Base-by-base conservation (phyloP, 2,797 vertebrate species). In the Enteromius radiatus region DNA sequence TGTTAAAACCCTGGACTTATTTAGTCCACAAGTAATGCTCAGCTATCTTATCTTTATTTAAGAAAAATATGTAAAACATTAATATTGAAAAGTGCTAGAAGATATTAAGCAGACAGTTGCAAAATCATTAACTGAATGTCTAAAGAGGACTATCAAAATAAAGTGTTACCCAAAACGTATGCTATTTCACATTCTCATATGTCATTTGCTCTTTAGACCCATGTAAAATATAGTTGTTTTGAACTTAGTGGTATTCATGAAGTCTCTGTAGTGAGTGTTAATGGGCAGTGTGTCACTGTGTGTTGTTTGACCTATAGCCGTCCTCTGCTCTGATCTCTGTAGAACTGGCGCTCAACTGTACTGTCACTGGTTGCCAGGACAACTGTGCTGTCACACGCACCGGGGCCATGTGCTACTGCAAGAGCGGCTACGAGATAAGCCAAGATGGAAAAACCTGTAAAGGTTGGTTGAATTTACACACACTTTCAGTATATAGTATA, bases 331-430 rank as follows among this genome's bases (percentile, higher is more conserved):
- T 49, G 43, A 31, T 88, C 11, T 76, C 67, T 74, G 23, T 91
- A 98, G 97, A 96, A 80, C 93, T 95, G 76, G 82, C 90, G 1
- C 86, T 91, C 54, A 98, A 97, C 93, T 99, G 98, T 90, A 93
- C 96, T 0, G 89, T 90, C 0, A 84, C 89, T 79, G 90, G 85
- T 26, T 99, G 98, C 92, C 95, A 97, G 91, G 96, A 97, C 90
- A 93, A 91, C 90, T 99, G 98, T 33, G 95, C 95, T 0, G 93
- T 96, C 0, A 98, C 96, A 0, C 94, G 94, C 45, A 85, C 56
- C 0, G 98, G 97, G 1, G 90, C 96, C 0, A 85, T 89, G 70
- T 99, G 98, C 91, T 99, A 97, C 93, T 99, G 98, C 91, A 97
- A 96, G 90, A 93, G 43, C 76, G 96, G 96, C 67, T 98, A 95